phyloP scores from a whole-genome alignment of 2,888 invertebrate genomes.

The Crepidodera aurea region DNA sequence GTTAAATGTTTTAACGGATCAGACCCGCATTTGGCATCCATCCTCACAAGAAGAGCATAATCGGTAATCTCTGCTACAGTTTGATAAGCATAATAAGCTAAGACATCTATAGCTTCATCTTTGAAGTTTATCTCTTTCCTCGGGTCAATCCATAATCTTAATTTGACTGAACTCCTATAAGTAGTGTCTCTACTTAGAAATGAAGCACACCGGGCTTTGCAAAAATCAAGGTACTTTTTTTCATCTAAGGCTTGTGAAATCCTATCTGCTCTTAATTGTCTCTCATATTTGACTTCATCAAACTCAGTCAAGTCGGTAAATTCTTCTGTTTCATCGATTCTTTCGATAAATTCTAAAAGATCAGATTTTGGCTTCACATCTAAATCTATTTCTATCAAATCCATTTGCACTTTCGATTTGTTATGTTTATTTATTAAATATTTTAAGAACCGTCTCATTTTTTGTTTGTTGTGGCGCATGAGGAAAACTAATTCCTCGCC shows the following conservation, averaged over 20 bases:
- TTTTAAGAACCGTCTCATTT: slow-evolving; percentile 77
- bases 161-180: slow-evolving; percentile 59
- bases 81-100: slow-evolving; percentile 88
- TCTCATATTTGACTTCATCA: slow-evolving; percentile 67
- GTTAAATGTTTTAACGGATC: slow-evolving; percentile 76
- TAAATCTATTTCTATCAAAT: slow-evolving; percentile 61
- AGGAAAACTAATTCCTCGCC: slow-evolving; percentile 79
- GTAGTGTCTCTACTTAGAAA: slow-evolving; percentile 64
- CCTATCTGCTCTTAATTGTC: slow-evolving; percentile 69
- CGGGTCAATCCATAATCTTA: slow-evolving; percentile 72
- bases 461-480: slow-evolving; percentile 81
- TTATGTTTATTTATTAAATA: slow-evolving; percentile 71
- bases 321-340: slow-evolving; percentile 67
- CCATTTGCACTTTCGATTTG: slow-evolving; percentile 58
- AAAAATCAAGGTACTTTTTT: slow-evolving; percentile 77
- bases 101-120: slow-evolving; percentile 74
- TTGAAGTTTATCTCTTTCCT: slow-evolving; percentile 70
- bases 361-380: slow-evolving; percentile 63
- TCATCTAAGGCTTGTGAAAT: slow-evolving; percentile 67
- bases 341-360: slow-evolving; percentile 64
- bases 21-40: slow-evolving; percentile 75
- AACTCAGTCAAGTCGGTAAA: slow-evolving; percentile 64
- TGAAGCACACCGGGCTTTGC: slow-evolving; percentile 79
- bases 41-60: slow-evolving; percentile 79
- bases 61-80: slow-evolving; percentile 90